Conservation (phyloP, 2,888 invertebrate genomes). For the Papilio demoleus region DNA sequence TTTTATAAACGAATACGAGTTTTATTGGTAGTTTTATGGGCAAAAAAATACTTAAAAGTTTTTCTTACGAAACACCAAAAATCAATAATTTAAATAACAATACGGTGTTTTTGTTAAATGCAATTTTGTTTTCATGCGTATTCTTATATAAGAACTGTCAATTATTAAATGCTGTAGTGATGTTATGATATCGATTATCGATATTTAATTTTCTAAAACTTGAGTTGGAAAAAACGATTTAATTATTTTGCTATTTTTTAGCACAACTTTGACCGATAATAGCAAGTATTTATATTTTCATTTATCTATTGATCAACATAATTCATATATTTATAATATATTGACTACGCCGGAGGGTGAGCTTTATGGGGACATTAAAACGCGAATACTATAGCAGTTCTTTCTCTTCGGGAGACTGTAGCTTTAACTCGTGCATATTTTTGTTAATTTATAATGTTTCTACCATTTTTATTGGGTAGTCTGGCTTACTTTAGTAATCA, state of each 20-base stretch:
- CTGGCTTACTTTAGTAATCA: neutral
- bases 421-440: constrained; percentile 23
- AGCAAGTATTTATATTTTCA: no score
- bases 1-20: constrained; percentile 30
- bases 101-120: constrained; percentile 30
- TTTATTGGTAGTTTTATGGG: constrained; percentile 24
- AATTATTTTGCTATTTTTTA: no score
- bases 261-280: no score
- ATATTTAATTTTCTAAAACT: neutral
- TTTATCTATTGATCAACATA: no score
- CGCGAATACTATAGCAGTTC: constrained; percentile 19
- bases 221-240: no score
- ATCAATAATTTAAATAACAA: constrained; percentile 33
- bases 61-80: constrained; percentile 25
- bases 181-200: constrained; percentile 15
- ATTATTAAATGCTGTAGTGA: constrained; percentile 23
- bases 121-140: constrained; percentile 18
- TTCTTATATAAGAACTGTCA: constrained; percentile 30
- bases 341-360: constrained; percentile 15
- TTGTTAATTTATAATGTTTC: constrained; percentile 10
- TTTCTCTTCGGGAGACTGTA: neutral
- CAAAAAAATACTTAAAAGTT: constrained; percentile 18
- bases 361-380: constrained; percentile 33
- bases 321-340: constrained; percentile 8
- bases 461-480: neutral